phyloP scores from a whole-genome alignment of 2,797 vertebrate genomes.

The Sphenopsis melanotis region DNA sequence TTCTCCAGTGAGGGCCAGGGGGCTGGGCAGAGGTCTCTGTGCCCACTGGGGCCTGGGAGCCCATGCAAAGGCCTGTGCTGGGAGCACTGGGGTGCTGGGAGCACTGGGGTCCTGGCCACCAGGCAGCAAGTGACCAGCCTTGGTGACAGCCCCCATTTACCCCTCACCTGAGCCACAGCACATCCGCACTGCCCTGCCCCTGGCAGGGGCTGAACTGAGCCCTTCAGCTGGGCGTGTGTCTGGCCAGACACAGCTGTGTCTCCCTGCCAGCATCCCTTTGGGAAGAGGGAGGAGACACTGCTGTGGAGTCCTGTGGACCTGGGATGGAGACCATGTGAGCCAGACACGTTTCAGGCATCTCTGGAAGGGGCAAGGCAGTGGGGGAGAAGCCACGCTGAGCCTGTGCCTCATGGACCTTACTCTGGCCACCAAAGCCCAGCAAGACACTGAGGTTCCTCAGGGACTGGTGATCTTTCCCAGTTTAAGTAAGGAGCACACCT shows the following conservation, averaged over 20 bases:
- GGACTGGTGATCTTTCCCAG: neutral
- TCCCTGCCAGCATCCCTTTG: neutral
- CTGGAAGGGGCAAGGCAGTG: neutral
- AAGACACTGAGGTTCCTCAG: neutral
- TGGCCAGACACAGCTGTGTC: rapidly evolving
- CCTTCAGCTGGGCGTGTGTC: neutral
- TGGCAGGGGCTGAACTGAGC: rapidly evolving
- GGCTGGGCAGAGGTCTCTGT: neutral
- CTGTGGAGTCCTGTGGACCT: neutral
- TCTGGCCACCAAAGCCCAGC: neutral
- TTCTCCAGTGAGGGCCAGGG: neutral
- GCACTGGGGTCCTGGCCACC: rapidly evolving
- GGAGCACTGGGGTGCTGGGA: neutral
- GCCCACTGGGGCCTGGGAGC: neutral
- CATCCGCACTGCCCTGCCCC: neutral
- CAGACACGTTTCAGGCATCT: neutral
- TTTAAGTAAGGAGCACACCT: neutral
- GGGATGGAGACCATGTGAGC: neutral
- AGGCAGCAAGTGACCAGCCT: neutral
- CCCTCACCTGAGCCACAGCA: rapidly evolving
- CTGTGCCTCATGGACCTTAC: neutral
- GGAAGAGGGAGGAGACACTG: neutral
- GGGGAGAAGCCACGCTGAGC: neutral
- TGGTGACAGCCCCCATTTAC: neutral
- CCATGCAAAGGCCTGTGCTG: neutral